These are phyloP conservation scores for Drosophila subquinaria DNA, from an alignment of 2,888 invertebrate genomes.

Conservation along the genomic window DNA sequence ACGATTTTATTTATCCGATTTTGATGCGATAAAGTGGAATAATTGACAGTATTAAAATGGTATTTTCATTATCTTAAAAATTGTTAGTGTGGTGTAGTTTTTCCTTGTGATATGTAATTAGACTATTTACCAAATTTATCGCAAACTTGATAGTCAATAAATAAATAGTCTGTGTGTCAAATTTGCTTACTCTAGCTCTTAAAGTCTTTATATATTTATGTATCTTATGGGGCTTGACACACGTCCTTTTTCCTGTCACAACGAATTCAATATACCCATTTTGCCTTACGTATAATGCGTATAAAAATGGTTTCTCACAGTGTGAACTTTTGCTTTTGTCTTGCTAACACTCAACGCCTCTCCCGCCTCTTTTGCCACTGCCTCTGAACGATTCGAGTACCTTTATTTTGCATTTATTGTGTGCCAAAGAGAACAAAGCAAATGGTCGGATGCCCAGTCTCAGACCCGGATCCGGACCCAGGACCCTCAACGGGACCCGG, in stretches of 20 bases:
- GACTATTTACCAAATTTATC: no score
- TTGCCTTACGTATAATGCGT: not conserved
- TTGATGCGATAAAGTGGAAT: not conserved
- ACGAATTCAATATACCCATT: not conserved
- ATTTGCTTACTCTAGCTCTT: no score
- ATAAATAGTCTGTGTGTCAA: not conserved
- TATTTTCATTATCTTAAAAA: not conserved
- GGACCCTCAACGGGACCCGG: constrained; percentile 9
- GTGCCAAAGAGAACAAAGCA: constrained; percentile 65
- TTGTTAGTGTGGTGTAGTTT: no score
- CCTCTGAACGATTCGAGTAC: constrained; percentile 51
- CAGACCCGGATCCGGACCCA: constrained; percentile 9
- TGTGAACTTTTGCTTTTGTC: constrained; percentile 67
- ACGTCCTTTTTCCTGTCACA: no score
- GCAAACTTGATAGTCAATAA: no score
- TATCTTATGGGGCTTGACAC: no score
- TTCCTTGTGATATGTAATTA: no score
- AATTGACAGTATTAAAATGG: not conserved
- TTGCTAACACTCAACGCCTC: constrained; percentile 52
- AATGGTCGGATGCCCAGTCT: constrained; percentile 40
- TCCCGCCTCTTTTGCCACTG: not conserved
- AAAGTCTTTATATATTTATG: no score
- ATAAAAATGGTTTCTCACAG: constrained; percentile 45
- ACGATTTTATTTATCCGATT: not conserved
- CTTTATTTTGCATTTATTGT: constrained; percentile 77